Percentiles rank a stretch among this genome's conserved stretches.
Conservation (phyloP, 1,140 invertebrate species). For the Papilio dardanus region DNA sequence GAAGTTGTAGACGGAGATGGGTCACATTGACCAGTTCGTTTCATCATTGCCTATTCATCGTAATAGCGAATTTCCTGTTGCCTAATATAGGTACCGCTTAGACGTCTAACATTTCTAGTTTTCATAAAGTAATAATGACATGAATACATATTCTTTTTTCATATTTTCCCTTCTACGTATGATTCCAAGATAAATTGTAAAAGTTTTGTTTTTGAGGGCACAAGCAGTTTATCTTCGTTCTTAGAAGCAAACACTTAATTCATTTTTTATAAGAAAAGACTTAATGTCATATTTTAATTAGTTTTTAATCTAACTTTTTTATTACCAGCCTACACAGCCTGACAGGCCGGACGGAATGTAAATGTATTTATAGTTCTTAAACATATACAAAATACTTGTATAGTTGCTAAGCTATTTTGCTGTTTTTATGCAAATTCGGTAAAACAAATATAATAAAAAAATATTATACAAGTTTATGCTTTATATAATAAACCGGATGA, state of each 20-base stretch:
- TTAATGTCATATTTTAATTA: neutral
- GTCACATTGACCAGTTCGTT: neutral
- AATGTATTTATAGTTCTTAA: neutral
- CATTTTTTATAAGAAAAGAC: neutral
- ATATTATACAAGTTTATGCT: neutral
- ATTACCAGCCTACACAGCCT: neutral
- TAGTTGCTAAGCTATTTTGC: neutral
- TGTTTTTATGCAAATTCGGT: neutral
- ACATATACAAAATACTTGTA: neutral
- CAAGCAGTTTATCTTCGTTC: no score
- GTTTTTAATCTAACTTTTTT: neutral
- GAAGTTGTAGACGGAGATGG: neutral
- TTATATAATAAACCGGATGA: neutral
- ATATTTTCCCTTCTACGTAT: no score
- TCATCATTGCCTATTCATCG: slow-evolving; percentile 13
- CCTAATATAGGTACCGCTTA: neutral
- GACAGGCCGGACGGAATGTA: neutral
- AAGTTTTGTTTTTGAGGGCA: no score
- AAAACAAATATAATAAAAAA: neutral
- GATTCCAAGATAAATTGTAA: no score
- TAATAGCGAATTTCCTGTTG: slow-evolving; percentile 14
- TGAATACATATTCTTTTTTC: no score
- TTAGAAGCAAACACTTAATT: no score
- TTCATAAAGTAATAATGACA: neutral
- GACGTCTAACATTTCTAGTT: neutral